phyloP scores from a whole-genome alignment of 2,113 vertebrate species.

The Atractosteus spatula region DNA sequence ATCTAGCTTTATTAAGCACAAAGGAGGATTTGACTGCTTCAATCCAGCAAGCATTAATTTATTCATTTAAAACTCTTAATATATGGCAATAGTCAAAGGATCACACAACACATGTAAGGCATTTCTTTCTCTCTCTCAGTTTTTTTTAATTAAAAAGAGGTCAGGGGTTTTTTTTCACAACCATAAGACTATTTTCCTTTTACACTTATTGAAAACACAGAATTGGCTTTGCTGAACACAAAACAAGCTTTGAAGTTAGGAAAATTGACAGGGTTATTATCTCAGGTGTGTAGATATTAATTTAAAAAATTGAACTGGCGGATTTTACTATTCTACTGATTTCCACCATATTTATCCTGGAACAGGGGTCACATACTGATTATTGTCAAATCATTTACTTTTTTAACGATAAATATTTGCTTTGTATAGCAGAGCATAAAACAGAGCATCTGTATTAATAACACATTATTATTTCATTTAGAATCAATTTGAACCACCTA shows the following conservation, averaged over 20 bases:
- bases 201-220: constrained; percentile 11
- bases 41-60: constrained; percentile 43
- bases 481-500: too few species aligned
- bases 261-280: not conserved
- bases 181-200: constrained; percentile 13
- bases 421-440: too few species aligned
- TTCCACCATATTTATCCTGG: too few species aligned
- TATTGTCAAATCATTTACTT: too few species aligned
- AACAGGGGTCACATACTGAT: too few species aligned
- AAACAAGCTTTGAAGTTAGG: not conserved
- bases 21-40: constrained; percentile 47
- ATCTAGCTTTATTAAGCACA: constrained; percentile 49
- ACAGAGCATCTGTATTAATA: too few species aligned
- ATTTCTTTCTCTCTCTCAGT: constrained; percentile 34
- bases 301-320: too few species aligned
- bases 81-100: constrained; percentile 42
- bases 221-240: constrained; percentile 18
- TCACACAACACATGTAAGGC: constrained; percentile 41
- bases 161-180: constrained; percentile 24
- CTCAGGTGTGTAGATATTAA: not conserved
- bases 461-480: too few species aligned
- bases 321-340: too few species aligned
- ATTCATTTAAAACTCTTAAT: constrained; percentile 56
- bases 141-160: constrained; percentile 47
- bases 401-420: too few species aligned